Percentiles rank a stretch among this genome's conserved stretches.
Conservation (phyloP, 2,797 vertebrate species). For the Myotis vivesi region DNA sequence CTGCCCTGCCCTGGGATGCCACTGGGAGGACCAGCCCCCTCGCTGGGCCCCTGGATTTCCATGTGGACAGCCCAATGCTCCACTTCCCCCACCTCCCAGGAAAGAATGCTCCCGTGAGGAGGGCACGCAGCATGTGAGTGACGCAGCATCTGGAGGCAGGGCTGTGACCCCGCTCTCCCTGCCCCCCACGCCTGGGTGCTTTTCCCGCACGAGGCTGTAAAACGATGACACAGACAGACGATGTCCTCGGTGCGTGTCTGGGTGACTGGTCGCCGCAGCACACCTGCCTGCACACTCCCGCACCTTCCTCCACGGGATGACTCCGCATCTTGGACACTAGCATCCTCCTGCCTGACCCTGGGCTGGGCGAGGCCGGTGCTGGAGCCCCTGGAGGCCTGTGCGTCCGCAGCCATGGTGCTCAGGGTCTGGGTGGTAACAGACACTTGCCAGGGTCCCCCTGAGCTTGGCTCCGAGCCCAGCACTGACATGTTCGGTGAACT, state of each 20-base stretch:
- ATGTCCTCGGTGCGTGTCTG: not conserved
- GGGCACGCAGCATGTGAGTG: not conserved
- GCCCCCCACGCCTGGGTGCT: not conserved
- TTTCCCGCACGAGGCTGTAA: accelerated
- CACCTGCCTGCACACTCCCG: not conserved
- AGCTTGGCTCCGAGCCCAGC: accelerated
- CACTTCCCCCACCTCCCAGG: not conserved
- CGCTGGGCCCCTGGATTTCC: accelerated
- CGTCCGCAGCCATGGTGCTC: too few species aligned
- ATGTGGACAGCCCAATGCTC: accelerated
- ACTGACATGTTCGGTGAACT: not conserved
- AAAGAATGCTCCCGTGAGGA: not conserved
- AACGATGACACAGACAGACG: not conserved
- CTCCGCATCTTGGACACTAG: accelerated
- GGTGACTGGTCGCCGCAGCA: not conserved
- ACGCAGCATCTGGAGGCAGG: not conserved
- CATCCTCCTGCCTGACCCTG: not conserved
- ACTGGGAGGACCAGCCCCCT: not conserved
- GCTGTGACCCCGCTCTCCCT: not conserved
- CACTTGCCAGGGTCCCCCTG: not conserved
- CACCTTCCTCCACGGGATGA: not conserved
- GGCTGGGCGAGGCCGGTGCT: not conserved
- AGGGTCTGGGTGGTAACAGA: not conserved
- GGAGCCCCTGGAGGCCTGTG: not conserved
- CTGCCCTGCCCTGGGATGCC: not conserved